phyloP scores from a whole-genome alignment of 2,113 vertebrate genomes.

The Nannospalax galili region DNA sequence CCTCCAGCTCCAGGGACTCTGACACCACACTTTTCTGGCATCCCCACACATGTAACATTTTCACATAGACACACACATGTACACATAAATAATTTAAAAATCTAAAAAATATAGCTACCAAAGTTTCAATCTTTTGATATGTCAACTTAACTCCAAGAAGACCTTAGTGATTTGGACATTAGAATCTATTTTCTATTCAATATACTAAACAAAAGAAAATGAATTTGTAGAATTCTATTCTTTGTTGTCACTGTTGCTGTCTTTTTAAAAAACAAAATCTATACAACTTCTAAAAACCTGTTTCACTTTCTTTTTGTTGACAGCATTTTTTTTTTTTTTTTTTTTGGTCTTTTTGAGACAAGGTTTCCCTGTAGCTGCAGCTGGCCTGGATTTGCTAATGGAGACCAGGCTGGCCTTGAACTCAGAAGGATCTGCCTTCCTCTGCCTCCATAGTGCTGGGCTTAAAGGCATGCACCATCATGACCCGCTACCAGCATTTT shows the following conservation, averaged over 20 bases:
- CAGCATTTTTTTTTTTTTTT: too few relatives aligned
- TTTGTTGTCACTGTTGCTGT: neutral
- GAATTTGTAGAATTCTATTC: neutral
- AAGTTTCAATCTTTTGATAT: neutral
- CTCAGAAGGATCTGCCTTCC: too few relatives aligned
- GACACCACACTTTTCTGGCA: too few relatives aligned
- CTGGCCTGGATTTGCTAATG: too few relatives aligned
- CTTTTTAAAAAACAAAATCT: neutral
- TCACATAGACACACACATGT: too few relatives aligned
- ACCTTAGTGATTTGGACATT: neutral
- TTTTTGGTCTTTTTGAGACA: too few relatives aligned
- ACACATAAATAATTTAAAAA: neutral
- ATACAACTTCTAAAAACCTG: neutral
- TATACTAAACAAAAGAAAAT: neutral
- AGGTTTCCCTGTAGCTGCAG: too few relatives aligned
- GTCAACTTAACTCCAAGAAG: neutral
- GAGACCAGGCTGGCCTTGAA: too few relatives aligned
- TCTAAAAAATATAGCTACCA: neutral
- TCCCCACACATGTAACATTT: too few relatives aligned
- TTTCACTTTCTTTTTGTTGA: neutral
- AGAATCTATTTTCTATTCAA: slow-evolving; percentile 5
- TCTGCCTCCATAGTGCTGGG: too few relatives aligned
- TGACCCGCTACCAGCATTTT: too few relatives aligned
- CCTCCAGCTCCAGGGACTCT: neutral
- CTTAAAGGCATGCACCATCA: too few relatives aligned